Conservation (phyloP, 1,140 invertebrate genomes). For the Trichogramma pretiosum region DNA sequence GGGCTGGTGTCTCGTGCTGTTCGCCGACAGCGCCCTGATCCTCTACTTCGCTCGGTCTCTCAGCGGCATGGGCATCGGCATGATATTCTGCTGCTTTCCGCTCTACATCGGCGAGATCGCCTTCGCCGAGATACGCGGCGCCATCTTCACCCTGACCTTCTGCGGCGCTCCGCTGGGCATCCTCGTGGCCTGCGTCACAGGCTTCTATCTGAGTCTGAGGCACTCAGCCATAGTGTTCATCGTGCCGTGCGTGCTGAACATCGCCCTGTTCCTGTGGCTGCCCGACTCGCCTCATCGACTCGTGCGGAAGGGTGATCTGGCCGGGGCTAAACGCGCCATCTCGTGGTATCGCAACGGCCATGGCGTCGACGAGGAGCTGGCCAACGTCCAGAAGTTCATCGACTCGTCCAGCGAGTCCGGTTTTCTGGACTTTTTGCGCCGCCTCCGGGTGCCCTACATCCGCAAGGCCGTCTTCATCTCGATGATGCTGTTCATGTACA, state of each 20-base stretch:
- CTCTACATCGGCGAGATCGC: constrained; percentile 60
- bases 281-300: constrained; percentile 66
- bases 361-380: not conserved
- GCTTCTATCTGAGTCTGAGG: constrained; percentile 39
- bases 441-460: too few relatives aligned
- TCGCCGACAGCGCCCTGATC: constrained; percentile 40
- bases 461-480: not conserved
- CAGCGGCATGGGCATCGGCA: constrained; percentile 56
- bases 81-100: constrained; percentile 56
- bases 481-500: not conserved
- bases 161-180: constrained; percentile 53
- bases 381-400: constrained; percentile 1
- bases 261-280: constrained; percentile 40
- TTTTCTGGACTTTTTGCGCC: too few relatives aligned
- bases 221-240: constrained; percentile 50
- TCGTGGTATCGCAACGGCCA: constrained; percentile 7
- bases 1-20: constrained; percentile 53
- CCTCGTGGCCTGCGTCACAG: constrained; percentile 57
- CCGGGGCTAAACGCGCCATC: constrained; percentile 47
- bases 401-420: not conserved
- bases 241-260: constrained; percentile 25
- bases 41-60: constrained; percentile 49
- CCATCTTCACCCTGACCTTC: constrained; percentile 39
- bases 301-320: constrained; percentile 30
- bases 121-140: constrained; percentile 52